Base-by-base conservation (phyloP, 2,888 invertebrate species). In the Leptopterna dolabrata region DNA sequence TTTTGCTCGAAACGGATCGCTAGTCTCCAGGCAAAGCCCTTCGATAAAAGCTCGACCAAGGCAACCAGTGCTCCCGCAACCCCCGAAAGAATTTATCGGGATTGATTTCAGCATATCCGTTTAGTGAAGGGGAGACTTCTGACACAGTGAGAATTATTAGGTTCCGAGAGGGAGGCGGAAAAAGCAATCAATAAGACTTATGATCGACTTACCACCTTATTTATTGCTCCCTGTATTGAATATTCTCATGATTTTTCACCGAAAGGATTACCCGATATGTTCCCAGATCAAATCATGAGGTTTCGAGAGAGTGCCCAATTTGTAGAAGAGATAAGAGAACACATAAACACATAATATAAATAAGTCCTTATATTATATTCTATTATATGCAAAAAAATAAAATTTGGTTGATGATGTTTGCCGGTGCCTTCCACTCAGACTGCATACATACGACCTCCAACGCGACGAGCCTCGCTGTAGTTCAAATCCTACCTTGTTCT, bases 161-260 rank as follows among this genome's bases (percentile, higher is more conserved):
- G 78, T 41, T 78, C 78, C 27, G 45, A 76, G 24, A 45, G 78
- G 78, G 47, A 45, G 78, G 63, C 63, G 63, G 47, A 45, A 78
- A 78, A 45, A 45, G 51, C 83, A 70, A 83, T 83, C 83, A 43
- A 83, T 83, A 83, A 83, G 83, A 81, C 83, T 70, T 83, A 70
- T 83, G 83, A 83, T 83, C 83, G 63, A 24, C 83, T 83, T 70
- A 83, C 41, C 70, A 70, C 30, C 47, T 83, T 63, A 83, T 83
- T 83, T 83, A 83, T 83, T 43, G 71, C 70, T 30, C 83, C 30
- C 16, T 7, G 47, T 70, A 43, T 83, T 83, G 73, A 73, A 73
- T 73, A 73, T 73, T 73, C 36, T 63, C 13, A 63, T 63, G 63
- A 63, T 63, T 63, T 63, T 63, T 63, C 63, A 63, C 63, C 63